Percentiles rank a stretch among this genome's conserved stretches.
phyloP scores from a whole-genome alignment of 2,113 vertebrate species.

The Lates calcarifer region DNA sequence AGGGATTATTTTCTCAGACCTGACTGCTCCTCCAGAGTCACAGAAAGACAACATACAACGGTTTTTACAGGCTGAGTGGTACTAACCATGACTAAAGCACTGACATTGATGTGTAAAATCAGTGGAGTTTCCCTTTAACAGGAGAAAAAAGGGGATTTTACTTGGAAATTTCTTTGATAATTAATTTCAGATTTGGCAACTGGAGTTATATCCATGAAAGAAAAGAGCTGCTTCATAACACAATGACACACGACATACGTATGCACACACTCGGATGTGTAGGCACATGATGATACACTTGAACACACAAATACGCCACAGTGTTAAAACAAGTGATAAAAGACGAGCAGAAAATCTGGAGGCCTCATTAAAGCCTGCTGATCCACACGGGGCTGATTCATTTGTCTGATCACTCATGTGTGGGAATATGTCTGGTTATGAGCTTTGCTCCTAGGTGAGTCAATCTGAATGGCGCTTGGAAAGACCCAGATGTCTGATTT shows the following conservation, averaged over 20 bases:
- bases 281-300: not conserved
- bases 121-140: conserved; percentile 23
- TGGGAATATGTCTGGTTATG: conserved; percentile 4
- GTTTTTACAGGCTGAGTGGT: not conserved
- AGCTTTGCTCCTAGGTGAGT: conserved; percentile 19
- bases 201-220: not conserved
- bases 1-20: not conserved
- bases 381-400: conserved; percentile 16
- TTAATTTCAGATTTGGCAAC: not conserved
- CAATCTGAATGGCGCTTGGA: conserved; percentile 10
- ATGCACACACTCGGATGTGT: not conserved
- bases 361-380: conserved; percentile 14
- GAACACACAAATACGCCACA: not conserved
- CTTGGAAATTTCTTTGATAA: not conserved
- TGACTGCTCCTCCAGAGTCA: not conserved
- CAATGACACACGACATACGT: not conserved
- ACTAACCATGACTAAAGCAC: not conserved
- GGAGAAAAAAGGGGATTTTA: conserved; percentile 20
- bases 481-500: conserved; percentile 28
- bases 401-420: conserved; percentile 33
- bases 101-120: conserved; percentile 22
- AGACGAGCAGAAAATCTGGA: not conserved
- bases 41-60: not conserved
- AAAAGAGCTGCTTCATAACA: not conserved
- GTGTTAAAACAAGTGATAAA: not conserved